Evolutionary conservation across 2,113 vertebrate genomes (phyloP).

Genomic region (Synodontis membranacea): DNA sequence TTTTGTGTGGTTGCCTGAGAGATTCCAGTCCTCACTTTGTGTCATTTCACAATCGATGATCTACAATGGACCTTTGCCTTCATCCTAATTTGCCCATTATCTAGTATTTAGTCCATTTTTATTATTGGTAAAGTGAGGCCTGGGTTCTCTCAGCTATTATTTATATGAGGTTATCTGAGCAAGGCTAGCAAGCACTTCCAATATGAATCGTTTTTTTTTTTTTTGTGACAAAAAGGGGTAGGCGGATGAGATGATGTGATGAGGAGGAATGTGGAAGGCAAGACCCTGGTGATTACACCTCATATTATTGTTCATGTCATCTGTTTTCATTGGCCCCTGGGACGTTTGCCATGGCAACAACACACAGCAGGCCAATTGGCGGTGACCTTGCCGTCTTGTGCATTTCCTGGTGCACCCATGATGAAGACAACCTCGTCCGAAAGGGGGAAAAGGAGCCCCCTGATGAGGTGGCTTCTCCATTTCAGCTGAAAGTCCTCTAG

Average conservation of each 20-base stretch:
- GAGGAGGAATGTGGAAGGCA: constrained; percentile 69
- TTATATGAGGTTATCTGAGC: constrained; percentile 87
- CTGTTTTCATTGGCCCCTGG: constrained; percentile 89
- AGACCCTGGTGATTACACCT: constrained; percentile 73
- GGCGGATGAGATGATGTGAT: constrained; percentile 61
- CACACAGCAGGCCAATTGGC: constrained; percentile 85
- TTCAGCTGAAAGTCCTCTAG: constrained; percentile 83
- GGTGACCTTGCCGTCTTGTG: constrained; percentile 91
- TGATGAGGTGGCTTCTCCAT: constrained; percentile 93
- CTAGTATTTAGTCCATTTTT: background rate
- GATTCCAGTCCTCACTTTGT: background rate
- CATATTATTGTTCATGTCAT: constrained; percentile 86
- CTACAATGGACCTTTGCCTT: background rate
- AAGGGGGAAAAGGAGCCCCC: constrained; percentile 84
- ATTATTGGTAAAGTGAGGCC: background rate
- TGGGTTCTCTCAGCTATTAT: constrained; percentile 78
- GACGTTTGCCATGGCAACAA: constrained; percentile 92
- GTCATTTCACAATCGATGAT: background rate
- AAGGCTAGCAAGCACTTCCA: constrained; percentile 85
- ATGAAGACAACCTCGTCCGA: constrained; percentile 91
- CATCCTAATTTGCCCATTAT: background rate
- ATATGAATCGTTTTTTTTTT: constrained; percentile 89
- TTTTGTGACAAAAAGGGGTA: constrained; percentile 70
- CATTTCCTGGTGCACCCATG: constrained; percentile 88
- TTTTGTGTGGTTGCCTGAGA: background rate